A percentile compares a stretch with the other conserved stretches of the same genome.
These are phyloP conservation scores for Nemopilema nomurai DNA, from an alignment of 30 jellyfish, hydroid and myxozoan genomes.

Conservation along the genomic window DNA sequence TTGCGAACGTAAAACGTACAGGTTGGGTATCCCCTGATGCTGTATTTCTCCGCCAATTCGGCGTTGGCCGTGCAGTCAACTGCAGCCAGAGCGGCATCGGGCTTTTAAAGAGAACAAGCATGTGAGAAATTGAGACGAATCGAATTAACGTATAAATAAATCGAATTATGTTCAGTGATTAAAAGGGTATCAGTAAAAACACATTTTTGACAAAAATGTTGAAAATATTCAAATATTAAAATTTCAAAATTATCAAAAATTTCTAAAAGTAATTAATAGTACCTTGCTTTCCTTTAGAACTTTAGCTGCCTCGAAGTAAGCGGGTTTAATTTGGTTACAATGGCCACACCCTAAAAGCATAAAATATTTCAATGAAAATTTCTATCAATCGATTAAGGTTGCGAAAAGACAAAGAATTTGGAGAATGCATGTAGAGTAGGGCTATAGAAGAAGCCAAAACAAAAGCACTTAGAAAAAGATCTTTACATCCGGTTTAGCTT, in stretches of 20 bases:
- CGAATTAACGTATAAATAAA: background rate
- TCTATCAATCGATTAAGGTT: no score
- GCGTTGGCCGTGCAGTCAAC: slow-evolving; percentile 75
- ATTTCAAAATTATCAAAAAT: no score
- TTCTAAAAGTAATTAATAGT: background rate
- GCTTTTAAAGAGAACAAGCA: slow-evolving; percentile 2
- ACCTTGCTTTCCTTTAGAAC: slow-evolving; percentile 67
- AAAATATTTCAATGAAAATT: no score
- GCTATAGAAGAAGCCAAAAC: no score
- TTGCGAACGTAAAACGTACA: slow-evolving; percentile 32
- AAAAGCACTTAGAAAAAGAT: no score
- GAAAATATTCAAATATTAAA: background rate
- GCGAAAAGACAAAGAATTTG: no score
- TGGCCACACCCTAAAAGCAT: slow-evolving; percentile 86
- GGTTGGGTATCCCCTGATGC: slow-evolving; percentile 79
- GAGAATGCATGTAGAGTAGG: no score
- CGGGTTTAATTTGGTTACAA: slow-evolving; percentile 84
- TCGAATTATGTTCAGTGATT: background rate
- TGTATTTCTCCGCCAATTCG: slow-evolving; percentile 43
- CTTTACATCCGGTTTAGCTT: no score
- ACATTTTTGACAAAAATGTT: background rate
- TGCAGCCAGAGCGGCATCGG: slow-evolving; percentile 72
- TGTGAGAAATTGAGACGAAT: background rate
- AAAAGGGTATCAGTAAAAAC: background rate
- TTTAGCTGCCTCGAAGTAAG: slow-evolving; percentile 82